Evolutionary conservation across 2,888 invertebrate species (phyloP).

Genomic region (Acheta domesticus): DNA sequence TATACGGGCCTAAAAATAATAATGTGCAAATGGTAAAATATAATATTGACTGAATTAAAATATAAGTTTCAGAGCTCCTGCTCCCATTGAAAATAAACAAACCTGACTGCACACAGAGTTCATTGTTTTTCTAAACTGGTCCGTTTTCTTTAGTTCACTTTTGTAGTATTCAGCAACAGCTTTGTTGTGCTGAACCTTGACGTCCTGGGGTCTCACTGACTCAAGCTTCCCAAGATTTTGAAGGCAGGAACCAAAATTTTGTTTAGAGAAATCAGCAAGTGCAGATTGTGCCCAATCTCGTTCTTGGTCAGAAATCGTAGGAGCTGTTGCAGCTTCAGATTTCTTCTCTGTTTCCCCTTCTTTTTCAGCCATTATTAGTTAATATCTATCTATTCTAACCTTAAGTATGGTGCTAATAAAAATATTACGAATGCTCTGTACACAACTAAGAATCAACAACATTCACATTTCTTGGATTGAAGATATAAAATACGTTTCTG

Average conservation of each 20-base stretch:
- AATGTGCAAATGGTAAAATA: background rate
- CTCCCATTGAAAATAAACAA: background rate
- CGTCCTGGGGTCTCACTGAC: slow-evolving; percentile 59
- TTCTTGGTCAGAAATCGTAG: slow-evolving; percentile 51
- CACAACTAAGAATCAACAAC: too few relatives aligned
- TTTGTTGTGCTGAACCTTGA: slow-evolving; percentile 78
- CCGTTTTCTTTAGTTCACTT: slow-evolving; percentile 67
- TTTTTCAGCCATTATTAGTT: slow-evolving; percentile 34
- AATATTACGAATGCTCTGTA: too few relatives aligned
- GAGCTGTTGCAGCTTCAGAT: slow-evolving; percentile 31
- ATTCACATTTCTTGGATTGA: too few relatives aligned
- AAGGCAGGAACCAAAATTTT: slow-evolving; percentile 47
- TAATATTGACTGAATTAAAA: background rate
- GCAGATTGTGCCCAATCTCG: slow-evolving; percentile 60
- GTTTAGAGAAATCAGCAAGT: slow-evolving; percentile 56
- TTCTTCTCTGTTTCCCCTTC: slow-evolving; percentile 35
- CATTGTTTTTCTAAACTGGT: slow-evolving; percentile 66
- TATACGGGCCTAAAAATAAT: slow-evolving; percentile 44
- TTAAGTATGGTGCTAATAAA: too few relatives aligned
- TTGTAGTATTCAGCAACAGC: slow-evolving; percentile 78
- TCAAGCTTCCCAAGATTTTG: slow-evolving; percentile 61
- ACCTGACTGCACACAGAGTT: slow-evolving; percentile 57
- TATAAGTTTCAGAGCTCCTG: background rate
- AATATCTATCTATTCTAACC: too few relatives aligned
- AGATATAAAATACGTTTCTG: too few relatives aligned